phyloP scores from a whole-genome alignment of 2,113 vertebrate genomes.

The Lontra canadensis region DNA sequence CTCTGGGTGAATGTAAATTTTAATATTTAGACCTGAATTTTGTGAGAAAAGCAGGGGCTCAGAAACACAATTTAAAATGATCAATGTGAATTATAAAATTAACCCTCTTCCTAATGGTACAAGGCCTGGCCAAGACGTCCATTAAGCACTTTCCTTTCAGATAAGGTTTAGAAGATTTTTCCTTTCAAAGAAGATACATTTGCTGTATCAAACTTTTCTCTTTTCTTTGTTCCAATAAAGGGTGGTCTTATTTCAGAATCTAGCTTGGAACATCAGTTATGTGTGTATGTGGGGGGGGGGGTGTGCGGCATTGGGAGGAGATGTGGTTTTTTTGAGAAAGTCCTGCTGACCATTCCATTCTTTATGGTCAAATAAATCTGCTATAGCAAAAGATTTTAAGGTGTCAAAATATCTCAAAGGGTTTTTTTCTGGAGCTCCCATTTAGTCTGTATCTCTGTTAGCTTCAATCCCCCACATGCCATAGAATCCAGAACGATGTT shows the following conservation, averaged over 20 bases:
- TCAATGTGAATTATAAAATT: neutral
- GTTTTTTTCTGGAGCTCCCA: constrained; percentile 10
- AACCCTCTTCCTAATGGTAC: neutral
- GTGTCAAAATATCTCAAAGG: neutral
- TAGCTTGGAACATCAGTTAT: neutral
- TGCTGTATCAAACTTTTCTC: neutral
- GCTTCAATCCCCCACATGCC: neutral
- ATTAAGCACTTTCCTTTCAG: neutral
- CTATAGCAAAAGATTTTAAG: neutral
- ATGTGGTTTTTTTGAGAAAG: neutral
- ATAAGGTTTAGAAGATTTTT: neutral
- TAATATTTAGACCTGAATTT: constrained; percentile 19
- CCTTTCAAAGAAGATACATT: neutral
- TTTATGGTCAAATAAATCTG: neutral
- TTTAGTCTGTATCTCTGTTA: neutral
- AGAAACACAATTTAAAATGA: constrained; percentile 41
- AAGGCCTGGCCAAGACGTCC: neutral
- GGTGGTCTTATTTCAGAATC: neutral
- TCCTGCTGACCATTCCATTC: neutral
- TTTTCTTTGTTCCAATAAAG: neutral
- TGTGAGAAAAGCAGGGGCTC: constrained; percentile 22
- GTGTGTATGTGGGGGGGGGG: too few species aligned
- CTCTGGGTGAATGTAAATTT: neutral
- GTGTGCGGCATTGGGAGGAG: fast-evolving
- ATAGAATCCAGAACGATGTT: neutral